phyloP scores from a whole-genome alignment of 1,140 invertebrate species.

The Asobara japonica region DNA sequence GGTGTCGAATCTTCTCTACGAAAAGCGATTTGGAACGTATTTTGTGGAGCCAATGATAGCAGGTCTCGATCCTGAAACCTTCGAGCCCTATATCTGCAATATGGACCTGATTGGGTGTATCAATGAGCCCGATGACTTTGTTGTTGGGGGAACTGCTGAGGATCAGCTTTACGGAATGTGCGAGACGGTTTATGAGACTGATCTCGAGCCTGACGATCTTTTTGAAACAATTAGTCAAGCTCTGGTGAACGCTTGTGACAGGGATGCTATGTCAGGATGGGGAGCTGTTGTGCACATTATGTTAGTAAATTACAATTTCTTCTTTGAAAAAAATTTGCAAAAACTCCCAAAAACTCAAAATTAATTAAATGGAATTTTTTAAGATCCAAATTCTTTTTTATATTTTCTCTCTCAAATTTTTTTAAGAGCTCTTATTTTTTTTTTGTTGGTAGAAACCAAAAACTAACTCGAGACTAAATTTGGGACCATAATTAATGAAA shows the following conservation, averaged over 20 bases:
- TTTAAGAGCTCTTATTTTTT: background rate
- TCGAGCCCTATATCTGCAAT: slow-evolving; percentile 89
- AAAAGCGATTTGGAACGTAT: slow-evolving; percentile 96
- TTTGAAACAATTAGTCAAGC: slow-evolving; percentile 98
- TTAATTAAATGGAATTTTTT: too few species aligned
- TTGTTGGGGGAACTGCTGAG: slow-evolving; percentile 91
- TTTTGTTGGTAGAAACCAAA: too few species aligned
- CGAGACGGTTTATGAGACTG: slow-evolving; percentile 92
- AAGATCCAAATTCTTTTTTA: slow-evolving; percentile 27
- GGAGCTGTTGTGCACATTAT: slow-evolving; percentile 97
- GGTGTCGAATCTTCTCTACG: slow-evolving; percentile 95
- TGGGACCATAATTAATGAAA: background rate
- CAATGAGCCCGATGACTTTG: slow-evolving; percentile 93
- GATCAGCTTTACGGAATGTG: slow-evolving; percentile 98
- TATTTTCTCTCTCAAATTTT: background rate
- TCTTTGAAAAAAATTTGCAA: too few species aligned
- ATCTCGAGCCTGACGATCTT: slow-evolving; percentile 91
- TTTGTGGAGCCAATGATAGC: slow-evolving; percentile 97
- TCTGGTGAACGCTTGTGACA: slow-evolving; percentile 94
- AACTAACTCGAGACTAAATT: too few species aligned
- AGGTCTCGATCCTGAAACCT: slow-evolving; percentile 88
- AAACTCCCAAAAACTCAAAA: too few species aligned
- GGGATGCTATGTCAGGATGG: slow-evolving; percentile 98
- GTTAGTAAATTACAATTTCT: slow-evolving; percentile 71
- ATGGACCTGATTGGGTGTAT: slow-evolving; percentile 94